Evolutionary conservation across 2,888 invertebrate species (phyloP), one percentile per base, ranked within the genome.

Genomic region (Timandra comae): DNA sequence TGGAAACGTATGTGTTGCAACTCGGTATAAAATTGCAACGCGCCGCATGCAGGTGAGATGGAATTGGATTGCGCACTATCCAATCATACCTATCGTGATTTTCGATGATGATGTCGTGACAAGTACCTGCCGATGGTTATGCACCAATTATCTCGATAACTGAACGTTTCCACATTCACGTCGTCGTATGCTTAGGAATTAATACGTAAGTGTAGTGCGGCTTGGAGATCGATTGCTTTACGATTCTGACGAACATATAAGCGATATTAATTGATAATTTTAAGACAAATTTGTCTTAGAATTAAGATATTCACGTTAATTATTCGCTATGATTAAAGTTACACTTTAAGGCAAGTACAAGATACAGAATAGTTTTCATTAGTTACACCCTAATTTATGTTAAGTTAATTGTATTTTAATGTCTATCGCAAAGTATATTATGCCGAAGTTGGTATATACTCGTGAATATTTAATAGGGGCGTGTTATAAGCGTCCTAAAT

Each of bases 61-160:
- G 68, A 74, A 80, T 80, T 75, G 71, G 72, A 77, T 81, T 78
- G 78, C 75, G 65, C 56, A 67, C 65, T 64, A 63, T 71, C 69
- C 69, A 67, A 72, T 74, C 68, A 79, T 73, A 65, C 62, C 58
- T 57, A 71, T 72, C 72, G 72, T 76, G 75, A 77, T 79, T 69
- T 68, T 62, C 55, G 54, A 67, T 68, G 69, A 76, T 72, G 66
- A 65, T 52, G 53, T 63, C 70, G 76, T 74, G 76, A 71, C 65
- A 64, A 59, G 47, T 60, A 35, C 7, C 20, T 9, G 9, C 9
- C 24, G 7, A 22, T 34, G 35, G 35, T 33, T 46, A 42, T 42
- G 33, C 33, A 30, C 35, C 32, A 40, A 42, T 40, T 45, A 30
- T 25, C 12, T 35, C 24, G 16, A 6, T 16, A 16, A 5, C 16